Base-by-base conservation (phyloP, 2,797 vertebrate genomes). In the Sylvia borin region DNA sequence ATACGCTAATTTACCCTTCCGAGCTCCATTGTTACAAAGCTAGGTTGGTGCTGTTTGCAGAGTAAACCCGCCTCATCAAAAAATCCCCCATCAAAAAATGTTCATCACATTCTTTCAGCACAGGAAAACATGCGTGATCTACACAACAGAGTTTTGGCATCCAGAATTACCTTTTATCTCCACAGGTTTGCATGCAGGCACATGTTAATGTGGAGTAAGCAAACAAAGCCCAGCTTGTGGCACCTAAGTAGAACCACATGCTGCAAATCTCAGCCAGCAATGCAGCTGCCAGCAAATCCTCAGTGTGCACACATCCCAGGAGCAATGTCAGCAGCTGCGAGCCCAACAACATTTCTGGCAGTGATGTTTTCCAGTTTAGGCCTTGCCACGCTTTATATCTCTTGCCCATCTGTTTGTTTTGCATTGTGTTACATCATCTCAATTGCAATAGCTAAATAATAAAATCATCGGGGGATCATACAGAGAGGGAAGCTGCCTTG, bases 201-300 rank as follows among this genome's bases (percentile, higher is more conserved):
- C 90, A 45, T 93, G 93, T 92, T 88, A 92, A 90, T 42, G 40
- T 47, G 77, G 88, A 90, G 83, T 66, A 92, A 92, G 90, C 90
- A 95, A 93, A 95, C 92, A 95, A 95, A 95, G 90, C 88, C 58
- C 93, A 88, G 90, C 94, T 92, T 96, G 94, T 86, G 94, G 93
- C 93, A 95, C 55, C 90, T 95, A 95, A 96, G 81, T 48, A 84
- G 80, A 95, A 94, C 80, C 95, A 94, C 92, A 95, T 95, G 96
- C 70, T 0, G 0, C 77, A 84, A 84, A 84, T 76, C 88, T 92
- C 70, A 70, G 90, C 85, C 90, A 86, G 83, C 76, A 38, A 7
- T 0, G 1, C 85, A 88, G 85, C 92, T 91, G 90, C 94, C 92
- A 75, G 95, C 82, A 72, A 61, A 78, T 72, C 47, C 71, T 88